Base-by-base conservation (phyloP, 2,797 vertebrate genomes). In the Ctenosaura bakeri region DNA sequence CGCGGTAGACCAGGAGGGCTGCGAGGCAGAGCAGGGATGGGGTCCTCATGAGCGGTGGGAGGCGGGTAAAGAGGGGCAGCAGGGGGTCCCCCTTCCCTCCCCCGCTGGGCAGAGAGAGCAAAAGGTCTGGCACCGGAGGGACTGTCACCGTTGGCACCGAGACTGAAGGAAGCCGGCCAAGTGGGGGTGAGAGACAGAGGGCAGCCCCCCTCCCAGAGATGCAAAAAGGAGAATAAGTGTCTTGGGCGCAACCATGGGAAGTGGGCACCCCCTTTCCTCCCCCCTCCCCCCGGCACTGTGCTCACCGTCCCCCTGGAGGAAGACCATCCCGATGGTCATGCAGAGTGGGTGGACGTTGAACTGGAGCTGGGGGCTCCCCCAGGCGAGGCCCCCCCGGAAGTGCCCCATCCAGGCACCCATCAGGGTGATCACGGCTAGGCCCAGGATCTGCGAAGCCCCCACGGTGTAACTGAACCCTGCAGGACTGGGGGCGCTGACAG, bases 1-100 rank as follows among this genome's bases (percentile, higher is more conserved):
- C 98, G 1, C 99, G 98, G 96, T 98, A 99, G n/a, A 99, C 98
- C 95, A 99, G 96, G 84, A 99, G 98, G 46, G 98, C 99, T 99
- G 95, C 2, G 32, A 32, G 20, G 54, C 9, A n/a, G 59, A 22
- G 38, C 42, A 24, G 26, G 16, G 35, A 24, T 82, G 69, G n/a
- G 32, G 24, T 6, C 24, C 12, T 42, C 22, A 8, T 7, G 24
- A 42, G 42, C 42, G 6, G 59, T 26, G 22, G 4, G 24, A 32
- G 66, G 59, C 14, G 12, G 5, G 9, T 13, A 29, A 32, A 0
- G 6, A 29, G 24, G 24, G 66, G 26, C 10, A 69, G 66, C 9
- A 3, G 6, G 32, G 29, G 1, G 0, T 29, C 26, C 29, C 29
- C 66, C 3, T 3, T 29, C 2, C 29, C 66, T 29, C 22, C 62